Evolutionary conservation across 2,113 vertebrate species (phyloP).

Genomic region (Protomyctophum bolini): DNA sequence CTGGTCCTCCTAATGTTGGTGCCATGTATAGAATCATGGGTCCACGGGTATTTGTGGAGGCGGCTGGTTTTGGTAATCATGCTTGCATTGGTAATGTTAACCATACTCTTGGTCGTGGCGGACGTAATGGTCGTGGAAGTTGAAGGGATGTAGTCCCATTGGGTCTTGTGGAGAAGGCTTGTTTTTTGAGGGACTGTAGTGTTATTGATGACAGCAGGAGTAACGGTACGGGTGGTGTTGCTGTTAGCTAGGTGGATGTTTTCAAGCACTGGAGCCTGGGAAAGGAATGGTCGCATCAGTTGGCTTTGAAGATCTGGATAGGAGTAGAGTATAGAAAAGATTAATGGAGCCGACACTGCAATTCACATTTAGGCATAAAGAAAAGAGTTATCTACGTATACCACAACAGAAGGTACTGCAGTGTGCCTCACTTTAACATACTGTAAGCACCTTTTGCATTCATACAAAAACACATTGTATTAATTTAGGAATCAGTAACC

Average conservation of each 20-base stretch:
- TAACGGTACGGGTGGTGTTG: neutral
- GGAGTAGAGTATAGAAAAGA: conserved; percentile 20
- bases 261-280: conserved; percentile 51
- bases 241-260: conserved; percentile 9
- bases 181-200: neutral
- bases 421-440: conserved; percentile 37
- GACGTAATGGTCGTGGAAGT: neutral
- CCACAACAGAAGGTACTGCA: conserved; percentile 11
- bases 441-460: conserved; percentile 38
- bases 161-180: conserved; percentile 27
- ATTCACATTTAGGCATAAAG: conserved; percentile 31
- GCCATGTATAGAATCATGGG: conserved; percentile 32
- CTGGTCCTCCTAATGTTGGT: conserved; percentile 18
- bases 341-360: conserved; percentile 21
- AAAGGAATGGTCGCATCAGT: conserved; percentile 46
- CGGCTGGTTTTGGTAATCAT: conserved; percentile 11
- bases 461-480: conserved; percentile 12
- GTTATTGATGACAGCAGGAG: neutral
- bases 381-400: conserved; percentile 15
- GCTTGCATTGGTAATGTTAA: neutral
- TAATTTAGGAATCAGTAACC: too few species aligned
- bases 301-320: conserved; percentile 49
- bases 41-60: conserved; percentile 50
- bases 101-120: neutral
- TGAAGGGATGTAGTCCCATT: conserved; percentile 18